These are phyloP conservation scores for Heteractis magnifica DNA, from an alignment of 92 coral and sea anemone genomes.

Conservation along the genomic window DNA sequence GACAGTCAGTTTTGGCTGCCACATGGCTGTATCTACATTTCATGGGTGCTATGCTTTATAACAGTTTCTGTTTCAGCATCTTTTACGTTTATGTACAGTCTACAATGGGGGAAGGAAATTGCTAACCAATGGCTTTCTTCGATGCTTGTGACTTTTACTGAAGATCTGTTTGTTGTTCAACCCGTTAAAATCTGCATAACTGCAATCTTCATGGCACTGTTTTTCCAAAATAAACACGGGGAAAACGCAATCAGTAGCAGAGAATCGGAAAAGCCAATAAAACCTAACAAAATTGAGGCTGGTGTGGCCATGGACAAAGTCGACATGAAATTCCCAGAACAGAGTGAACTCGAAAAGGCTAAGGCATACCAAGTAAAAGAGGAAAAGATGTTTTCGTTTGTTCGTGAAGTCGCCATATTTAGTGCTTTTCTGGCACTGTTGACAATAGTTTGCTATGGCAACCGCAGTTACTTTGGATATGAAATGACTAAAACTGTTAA, in stretches of 20 bases:
- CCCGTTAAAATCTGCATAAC: conserved; percentile 73
- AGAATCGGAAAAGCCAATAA: not conserved
- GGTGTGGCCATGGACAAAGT: not conserved
- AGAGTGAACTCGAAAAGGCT: conserved; percentile 43
- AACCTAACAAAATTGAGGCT: not conserved
- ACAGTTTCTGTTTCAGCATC: conserved; percentile 61
- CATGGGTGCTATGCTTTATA: conserved; percentile 71
- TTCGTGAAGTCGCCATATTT: conserved; percentile 40
- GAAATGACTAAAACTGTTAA: conserved; percentile 56
- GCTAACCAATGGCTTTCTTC: conserved; percentile 87
- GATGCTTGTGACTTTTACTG: conserved; percentile 71
- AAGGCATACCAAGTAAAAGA: conserved; percentile 66
- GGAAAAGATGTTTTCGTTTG: conserved; percentile 68
- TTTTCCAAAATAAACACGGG: conserved; percentile 24
- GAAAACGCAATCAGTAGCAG: not conserved
- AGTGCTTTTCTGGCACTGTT: conserved; percentile 50
- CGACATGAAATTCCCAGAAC: conserved; percentile 28
- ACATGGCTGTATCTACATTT: conserved; percentile 57
- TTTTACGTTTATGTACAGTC: conserved; percentile 76
- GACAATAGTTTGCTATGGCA: conserved; percentile 70
- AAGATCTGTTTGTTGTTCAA: conserved; percentile 76
- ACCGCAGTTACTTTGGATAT: conserved; percentile 67
- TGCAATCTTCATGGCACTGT: conserved; percentile 58
- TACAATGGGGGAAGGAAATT: conserved; percentile 78
- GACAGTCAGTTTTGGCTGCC: conserved; percentile 40